phyloP scores from a whole-genome alignment of 2,797 vertebrate species.

The Ciconia nigra region DNA sequence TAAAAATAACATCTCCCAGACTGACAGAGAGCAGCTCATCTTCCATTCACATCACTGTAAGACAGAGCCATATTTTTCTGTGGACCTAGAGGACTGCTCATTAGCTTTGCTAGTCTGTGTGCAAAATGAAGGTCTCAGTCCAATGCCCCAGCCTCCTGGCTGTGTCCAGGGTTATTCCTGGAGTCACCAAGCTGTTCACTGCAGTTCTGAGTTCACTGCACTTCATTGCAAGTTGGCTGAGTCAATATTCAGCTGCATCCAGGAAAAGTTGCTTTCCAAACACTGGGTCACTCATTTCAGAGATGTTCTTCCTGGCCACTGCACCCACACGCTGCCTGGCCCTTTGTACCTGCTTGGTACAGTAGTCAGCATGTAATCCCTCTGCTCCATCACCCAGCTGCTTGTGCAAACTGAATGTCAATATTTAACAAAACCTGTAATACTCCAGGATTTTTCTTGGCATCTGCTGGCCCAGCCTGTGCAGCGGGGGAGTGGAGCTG shows the following conservation, averaged over 20 bases:
- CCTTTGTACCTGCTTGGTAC: neutral
- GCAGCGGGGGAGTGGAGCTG: neutral
- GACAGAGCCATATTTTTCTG: neutral
- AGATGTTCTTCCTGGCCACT: neutral
- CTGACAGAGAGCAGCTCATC: neutral
- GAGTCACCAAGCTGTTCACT: neutral
- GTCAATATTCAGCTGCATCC: neutral
- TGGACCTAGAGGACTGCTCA: neutral
- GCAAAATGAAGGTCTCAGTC: neutral
- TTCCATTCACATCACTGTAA: fast-evolving
- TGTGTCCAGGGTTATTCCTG: neutral
- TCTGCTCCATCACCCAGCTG: neutral
- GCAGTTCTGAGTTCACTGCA: neutral
- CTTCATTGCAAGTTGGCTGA: neutral
- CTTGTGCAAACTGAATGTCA: neutral
- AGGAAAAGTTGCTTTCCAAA: neutral
- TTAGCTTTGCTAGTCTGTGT: neutral
- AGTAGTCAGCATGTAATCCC: neutral
- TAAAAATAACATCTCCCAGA: neutral
- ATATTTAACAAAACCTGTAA: neutral
- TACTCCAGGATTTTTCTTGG: neutral
- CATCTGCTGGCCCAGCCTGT: neutral
- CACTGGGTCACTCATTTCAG: too few relatives aligned
- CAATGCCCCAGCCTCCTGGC: neutral
- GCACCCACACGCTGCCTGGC: neutral